Evolutionary conservation across 2,113 vertebrate genomes (phyloP), one percentile per base, ranked within the genome.

Genomic region (Chlamydotis undulata): DNA sequence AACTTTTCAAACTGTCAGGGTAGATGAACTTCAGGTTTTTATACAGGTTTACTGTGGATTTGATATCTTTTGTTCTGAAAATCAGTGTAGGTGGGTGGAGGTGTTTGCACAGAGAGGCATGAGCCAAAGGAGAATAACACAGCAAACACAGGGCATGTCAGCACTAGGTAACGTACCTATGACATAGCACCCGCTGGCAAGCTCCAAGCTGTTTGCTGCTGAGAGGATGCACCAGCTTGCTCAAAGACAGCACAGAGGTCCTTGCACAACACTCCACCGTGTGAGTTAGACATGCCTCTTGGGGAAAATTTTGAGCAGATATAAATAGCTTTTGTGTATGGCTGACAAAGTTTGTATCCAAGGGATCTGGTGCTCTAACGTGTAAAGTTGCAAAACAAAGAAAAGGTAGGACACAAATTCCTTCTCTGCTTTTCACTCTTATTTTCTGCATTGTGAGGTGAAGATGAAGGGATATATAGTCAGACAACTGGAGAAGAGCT

Each of bases 91-190:
- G 26, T 55, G 87, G 78, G 78, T 83, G 78, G 70, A 95, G 19
- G 31, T 78, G 39, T 94, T 96, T 90, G 73, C 86, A 75, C 17
- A 89, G 35, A 3, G 35, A 83, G 19, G 29, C 13, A 6, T 1
- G 43, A 71, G 31, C 19, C 17, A 10, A 26, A 78, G 60, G 41
- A 70, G 39, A 68, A 25, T 39, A 68, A n/a, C 25, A 14, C 3
- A 33, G 89, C 69, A 75, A 79, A 68, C 77, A 69, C 24, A 21
- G 69, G 76, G 77, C 95, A 49, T 60, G 93, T 76, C 95, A 49
- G 77, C 35, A 53, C 95, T 16, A 2, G 45, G 35, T 3, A 29
- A 22, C 0, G 3, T 28, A 3, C 23, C 0, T 0, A 12, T 45
- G 81, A 28, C 2, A 33, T 9, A 4, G 4, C 33, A 33, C 29